These are phyloP conservation scores for Pristiophorus japonicus DNA, from an alignment of 2,113 vertebrate genomes.

Conservation along the genomic window DNA sequence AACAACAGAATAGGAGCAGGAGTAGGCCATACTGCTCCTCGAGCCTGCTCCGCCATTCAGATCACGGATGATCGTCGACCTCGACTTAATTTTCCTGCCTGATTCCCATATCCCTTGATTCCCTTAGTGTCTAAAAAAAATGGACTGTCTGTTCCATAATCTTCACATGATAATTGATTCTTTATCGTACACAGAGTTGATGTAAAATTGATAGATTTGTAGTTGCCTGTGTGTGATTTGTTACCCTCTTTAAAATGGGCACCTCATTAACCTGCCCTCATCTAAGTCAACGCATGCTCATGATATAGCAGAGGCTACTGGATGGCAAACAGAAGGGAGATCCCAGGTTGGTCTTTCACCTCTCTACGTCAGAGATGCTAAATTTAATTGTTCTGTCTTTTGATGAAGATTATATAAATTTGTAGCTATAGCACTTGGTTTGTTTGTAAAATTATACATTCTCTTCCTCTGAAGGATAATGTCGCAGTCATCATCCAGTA, in stretches of 20 bases:
- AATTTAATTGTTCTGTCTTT: neutral
- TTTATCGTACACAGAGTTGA: neutral
- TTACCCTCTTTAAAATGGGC: neutral
- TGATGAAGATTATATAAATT: neutral
- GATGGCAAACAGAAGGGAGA: neutral
- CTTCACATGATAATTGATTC: neutral
- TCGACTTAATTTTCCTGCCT: neutral
- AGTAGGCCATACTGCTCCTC: neutral
- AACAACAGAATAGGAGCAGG: neutral
- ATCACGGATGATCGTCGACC: neutral
- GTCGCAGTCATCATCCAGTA: neutral
- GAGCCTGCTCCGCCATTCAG: neutral
- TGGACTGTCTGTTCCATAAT: neutral
- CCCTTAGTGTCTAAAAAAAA: neutral
- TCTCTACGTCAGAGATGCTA: neutral
- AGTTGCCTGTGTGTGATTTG: neutral
- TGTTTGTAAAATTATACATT: neutral
- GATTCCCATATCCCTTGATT: neutral
- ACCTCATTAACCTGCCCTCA: neutral
- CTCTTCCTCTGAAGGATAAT: neutral
- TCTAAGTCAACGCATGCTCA: neutral
- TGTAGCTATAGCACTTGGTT: neutral
- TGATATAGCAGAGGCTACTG: neutral
- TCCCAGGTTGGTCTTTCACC: neutral
- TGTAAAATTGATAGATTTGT: neutral